Percentiles rank a stretch among this genome's conserved stretches.
Conservation (phyloP, 2,113 vertebrate species). For the Perca flavescens region DNA sequence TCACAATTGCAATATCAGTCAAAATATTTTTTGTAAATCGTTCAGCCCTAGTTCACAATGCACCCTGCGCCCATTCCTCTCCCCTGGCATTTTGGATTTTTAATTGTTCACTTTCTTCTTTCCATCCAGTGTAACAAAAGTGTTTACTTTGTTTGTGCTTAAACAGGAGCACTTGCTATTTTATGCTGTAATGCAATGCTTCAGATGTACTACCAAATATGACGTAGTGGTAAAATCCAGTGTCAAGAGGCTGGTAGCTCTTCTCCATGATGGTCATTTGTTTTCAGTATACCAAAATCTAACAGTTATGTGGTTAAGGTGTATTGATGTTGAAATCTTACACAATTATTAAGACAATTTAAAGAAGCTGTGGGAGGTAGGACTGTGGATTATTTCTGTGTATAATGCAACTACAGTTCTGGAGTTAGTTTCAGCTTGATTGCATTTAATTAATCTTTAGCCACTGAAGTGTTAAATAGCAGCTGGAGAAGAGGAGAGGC, state of each 20-base stretch:
- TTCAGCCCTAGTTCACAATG: no score
- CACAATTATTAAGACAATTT: not conserved
- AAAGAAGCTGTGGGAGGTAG: not conserved
- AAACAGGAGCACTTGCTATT: not conserved
- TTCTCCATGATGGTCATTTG: not conserved
- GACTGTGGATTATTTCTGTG: not conserved
- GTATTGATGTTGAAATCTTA: not conserved
- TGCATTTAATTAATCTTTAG: conserved; percentile 4
- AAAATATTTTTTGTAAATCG: no score
- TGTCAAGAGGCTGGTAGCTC: not conserved
- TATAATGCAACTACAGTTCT: no score
- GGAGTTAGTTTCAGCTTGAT: conserved; percentile 1
- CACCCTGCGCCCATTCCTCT: no score
- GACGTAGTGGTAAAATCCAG: not conserved
- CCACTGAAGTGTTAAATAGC: conserved; percentile 4
- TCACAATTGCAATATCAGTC: no score
- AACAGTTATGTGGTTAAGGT: not conserved
- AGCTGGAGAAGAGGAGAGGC: conserved; percentile 27
- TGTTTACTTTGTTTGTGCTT: not conserved
- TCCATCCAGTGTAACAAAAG: not conserved
- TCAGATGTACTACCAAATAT: not conserved
- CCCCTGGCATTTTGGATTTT: no score
- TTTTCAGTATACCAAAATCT: no score
- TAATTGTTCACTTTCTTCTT: not conserved
- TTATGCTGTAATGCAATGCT: not conserved